Percentiles rank a stretch among this genome's conserved stretches.
phyloP scores from a whole-genome alignment of 1,140 invertebrate species.

The Psix sp. region DNA sequence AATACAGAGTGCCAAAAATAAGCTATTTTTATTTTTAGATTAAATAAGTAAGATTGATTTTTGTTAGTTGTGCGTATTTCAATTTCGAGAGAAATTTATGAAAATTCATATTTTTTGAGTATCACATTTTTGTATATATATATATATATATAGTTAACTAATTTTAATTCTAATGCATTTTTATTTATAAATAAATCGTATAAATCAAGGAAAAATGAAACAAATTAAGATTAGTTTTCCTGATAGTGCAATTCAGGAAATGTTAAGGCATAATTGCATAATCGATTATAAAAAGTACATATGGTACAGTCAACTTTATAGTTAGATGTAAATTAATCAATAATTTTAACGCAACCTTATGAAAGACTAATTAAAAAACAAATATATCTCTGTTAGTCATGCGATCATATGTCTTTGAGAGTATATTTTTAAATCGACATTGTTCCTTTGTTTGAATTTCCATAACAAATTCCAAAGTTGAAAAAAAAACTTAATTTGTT shows the following conservation, averaged over 20 bases:
- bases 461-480: too few relatives aligned
- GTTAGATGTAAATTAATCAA: constrained; percentile 21
- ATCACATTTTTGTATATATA: too few relatives aligned
- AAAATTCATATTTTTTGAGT: too few relatives aligned
- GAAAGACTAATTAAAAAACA: constrained; percentile 21
- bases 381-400: constrained; percentile 6
- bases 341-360: constrained; percentile 19
- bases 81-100: too few relatives aligned
- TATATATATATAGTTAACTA: too few relatives aligned
- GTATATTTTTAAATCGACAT: background rate
- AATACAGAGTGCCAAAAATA: background rate
- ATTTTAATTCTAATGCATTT: too few relatives aligned
- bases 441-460: too few relatives aligned
- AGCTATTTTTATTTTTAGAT: background rate
- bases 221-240: too few relatives aligned
- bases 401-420: constrained; percentile 4
- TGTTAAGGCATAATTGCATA: constrained; percentile 15
- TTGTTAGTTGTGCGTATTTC: too few relatives aligned
- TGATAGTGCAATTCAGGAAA: constrained; percentile 15
- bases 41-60: too few relatives aligned
- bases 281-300: constrained; percentile 17
- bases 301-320: constrained; percentile 18
- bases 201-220: background rate
- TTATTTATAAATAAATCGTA: too few relatives aligned
- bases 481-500: too few relatives aligned